phyloP scores from a whole-genome alignment of 2,888 invertebrate genomes.

The Drosophila monieri region DNA sequence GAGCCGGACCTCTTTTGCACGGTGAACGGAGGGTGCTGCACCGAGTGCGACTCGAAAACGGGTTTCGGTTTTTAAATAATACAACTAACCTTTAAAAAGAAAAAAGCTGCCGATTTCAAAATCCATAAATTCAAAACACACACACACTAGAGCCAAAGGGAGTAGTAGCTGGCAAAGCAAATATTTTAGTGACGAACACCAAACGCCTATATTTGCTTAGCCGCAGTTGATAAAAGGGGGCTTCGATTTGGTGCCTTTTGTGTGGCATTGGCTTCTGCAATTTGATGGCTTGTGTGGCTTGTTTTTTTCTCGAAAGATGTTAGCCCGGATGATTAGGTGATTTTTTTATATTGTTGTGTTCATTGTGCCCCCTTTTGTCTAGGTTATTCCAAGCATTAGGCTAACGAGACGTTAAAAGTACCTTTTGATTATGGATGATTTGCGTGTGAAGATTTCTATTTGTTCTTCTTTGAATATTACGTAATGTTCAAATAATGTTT shows the following conservation, averaged over 20 bases:
- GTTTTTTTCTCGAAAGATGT: conserved; percentile 13
- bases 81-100: conserved; percentile 55
- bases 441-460: conserved; percentile 15
- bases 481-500: conserved; percentile 13
- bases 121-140: conserved; percentile 41
- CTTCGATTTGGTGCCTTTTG: conserved; percentile 51
- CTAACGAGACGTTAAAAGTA: conserved; percentile 32
- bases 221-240: conserved; percentile 46
- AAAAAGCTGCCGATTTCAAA: conserved; percentile 46
- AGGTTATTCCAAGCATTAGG: conserved; percentile 48
- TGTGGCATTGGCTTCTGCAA: conserved; percentile 51
- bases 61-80: conserved; percentile 54
- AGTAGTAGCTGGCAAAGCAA: conserved; percentile 24
- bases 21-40: conserved; percentile 36
- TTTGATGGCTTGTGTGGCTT: conserved; percentile 27
- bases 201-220: conserved; percentile 35
- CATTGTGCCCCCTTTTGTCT: conserved; percentile 48
- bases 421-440: conserved; percentile 37
- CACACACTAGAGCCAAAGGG: conserved; percentile 21
- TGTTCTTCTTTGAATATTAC: conserved; percentile 12
- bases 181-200: conserved; percentile 42
- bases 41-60: conserved; percentile 37
- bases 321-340: conserved; percentile 44
- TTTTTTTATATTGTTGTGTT: conserved; percentile 15
- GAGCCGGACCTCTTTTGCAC: conserved; percentile 44